A percentile compares a stretch with the other conserved stretches of the same genome.
Conservation (phyloP, 2,888 invertebrate genomes). For the Diploptera punctata region DNA sequence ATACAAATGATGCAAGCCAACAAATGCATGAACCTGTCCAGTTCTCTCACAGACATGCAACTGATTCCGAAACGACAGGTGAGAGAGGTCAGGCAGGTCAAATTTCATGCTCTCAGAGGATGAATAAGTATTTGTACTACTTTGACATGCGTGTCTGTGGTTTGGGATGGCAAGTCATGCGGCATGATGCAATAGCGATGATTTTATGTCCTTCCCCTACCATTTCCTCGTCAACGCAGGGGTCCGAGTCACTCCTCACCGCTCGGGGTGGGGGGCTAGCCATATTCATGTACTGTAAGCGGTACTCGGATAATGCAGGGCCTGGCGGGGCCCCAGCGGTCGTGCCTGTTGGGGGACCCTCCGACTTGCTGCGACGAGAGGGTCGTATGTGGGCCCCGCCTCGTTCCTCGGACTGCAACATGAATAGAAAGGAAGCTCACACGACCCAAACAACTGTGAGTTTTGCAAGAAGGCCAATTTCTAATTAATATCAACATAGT, state of each 20-base stretch:
- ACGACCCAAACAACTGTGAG: neutral
- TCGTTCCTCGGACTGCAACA: slow-evolving; percentile 73
- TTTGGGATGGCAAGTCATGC: neutral
- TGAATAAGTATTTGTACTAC: neutral
- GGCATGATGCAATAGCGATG: neutral
- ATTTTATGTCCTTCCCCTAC: slow-evolving; percentile 20
- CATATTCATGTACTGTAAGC: slow-evolving; percentile 43
- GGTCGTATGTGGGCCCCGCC: slow-evolving; percentile 63
- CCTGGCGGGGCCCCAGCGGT: slow-evolving; percentile 56
- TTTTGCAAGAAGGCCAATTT: neutral
- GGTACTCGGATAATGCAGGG: slow-evolving; percentile 41
- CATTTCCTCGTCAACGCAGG: slow-evolving; percentile 40
- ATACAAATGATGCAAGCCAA: neutral
- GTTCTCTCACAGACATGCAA: neutral
- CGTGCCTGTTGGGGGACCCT: slow-evolving; percentile 66
- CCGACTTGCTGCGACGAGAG: slow-evolving; percentile 79
- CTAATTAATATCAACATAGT: neutral
- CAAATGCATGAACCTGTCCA: neutral
- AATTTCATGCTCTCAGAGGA: neutral
- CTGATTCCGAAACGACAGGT: neutral
- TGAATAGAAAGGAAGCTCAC: slow-evolving; percentile 25
- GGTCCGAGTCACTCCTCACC: slow-evolving; percentile 57
- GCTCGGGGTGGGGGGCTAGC: slow-evolving; percentile 51
- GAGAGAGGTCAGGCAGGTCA: neutral
- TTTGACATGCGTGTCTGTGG: slow-evolving; percentile 9